Base-by-base conservation (phyloP, 2,888 invertebrate genomes). In the Sabellastarte sp. region DNA sequence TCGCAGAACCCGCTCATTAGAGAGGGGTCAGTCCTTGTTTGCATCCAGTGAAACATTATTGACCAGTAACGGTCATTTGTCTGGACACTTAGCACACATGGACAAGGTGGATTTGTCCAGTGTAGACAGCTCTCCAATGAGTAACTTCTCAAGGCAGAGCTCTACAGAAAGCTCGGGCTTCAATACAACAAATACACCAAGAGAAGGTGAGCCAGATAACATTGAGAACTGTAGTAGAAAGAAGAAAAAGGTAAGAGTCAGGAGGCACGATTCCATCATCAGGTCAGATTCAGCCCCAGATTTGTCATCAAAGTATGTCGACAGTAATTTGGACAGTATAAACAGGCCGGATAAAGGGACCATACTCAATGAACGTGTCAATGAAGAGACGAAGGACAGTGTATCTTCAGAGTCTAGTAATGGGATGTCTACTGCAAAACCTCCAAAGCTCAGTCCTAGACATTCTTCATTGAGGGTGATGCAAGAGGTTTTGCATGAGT, bases 1-100 rank as follows among this genome's bases (percentile, higher is more conserved):
- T 63, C 69, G 73, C 60, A 68, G 75, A 53, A 66, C 68, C 63
- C 65, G 71, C 64, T 75, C 75, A 31, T 52, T 68, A 50, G 74
- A 75, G 60, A 67, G 68, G 63, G 65, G 69, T 32, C 71, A 66
- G 61, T 64, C 64, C 51, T 41, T 41, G 41, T 10, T 41, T 15
- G 20, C 41, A 15, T 20, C 41, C 41, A n/a, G n/a, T n/a, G n/a
- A n/a, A n/a, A n/a, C n/a, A n/a, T n/a, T n/a, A n/a, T n/a, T n/a
- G n/a, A n/a, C n/a, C n/a, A n/a, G n/a, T n/a, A n/a, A n/a, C n/a
- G n/a, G n/a, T n/a, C n/a, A n/a, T n/a, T n/a, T n/a, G n/a, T 41
- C 41, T 10, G 10, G 10, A 20, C 10, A 41, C 20, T 10, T 41
- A 41, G 41, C 41, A 10, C 10, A 15, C 10, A 15, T 20, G 10